Evolutionary conservation across 2,113 vertebrate genomes (phyloP).

Genomic region (Leptocoma aspasia): DNA sequence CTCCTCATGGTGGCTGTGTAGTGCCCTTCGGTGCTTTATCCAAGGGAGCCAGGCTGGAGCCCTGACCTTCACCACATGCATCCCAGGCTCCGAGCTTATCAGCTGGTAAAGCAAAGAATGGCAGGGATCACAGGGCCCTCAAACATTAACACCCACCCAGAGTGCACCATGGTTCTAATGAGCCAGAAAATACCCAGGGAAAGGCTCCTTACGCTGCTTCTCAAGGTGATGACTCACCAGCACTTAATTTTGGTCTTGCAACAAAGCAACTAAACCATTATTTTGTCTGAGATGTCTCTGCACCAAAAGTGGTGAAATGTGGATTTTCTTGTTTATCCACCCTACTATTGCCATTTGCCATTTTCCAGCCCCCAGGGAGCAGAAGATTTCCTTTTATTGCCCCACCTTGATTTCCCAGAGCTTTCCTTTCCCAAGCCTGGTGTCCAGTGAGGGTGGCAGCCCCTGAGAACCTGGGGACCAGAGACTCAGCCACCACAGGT

Average conservation of each 20-base stretch:
- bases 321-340: neutral
- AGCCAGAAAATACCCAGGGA: neutral
- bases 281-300: neutral
- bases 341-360: neutral
- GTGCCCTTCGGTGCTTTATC: neutral
- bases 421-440: neutral
- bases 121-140: neutral
- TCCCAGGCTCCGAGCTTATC: neutral
- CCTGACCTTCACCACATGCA: neutral
- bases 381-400: neutral
- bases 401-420: neutral
- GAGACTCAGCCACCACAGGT: accelerated
- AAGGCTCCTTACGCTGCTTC: neutral
- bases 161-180: neutral
- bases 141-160: neutral
- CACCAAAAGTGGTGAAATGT: neutral
- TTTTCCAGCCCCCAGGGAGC: neutral
- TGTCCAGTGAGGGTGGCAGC: neutral
- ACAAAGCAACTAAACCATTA: neutral
- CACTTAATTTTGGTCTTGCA: neutral
- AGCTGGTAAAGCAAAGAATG: neutral
- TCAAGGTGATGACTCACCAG: slow-evolving; percentile 11
- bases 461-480: neutral
- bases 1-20: accelerated
- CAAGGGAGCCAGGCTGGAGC: neutral